phyloP scores from a whole-genome alignment of 2,113 vertebrate species.

The Speoplatyrhinus poulsoni region DNA sequence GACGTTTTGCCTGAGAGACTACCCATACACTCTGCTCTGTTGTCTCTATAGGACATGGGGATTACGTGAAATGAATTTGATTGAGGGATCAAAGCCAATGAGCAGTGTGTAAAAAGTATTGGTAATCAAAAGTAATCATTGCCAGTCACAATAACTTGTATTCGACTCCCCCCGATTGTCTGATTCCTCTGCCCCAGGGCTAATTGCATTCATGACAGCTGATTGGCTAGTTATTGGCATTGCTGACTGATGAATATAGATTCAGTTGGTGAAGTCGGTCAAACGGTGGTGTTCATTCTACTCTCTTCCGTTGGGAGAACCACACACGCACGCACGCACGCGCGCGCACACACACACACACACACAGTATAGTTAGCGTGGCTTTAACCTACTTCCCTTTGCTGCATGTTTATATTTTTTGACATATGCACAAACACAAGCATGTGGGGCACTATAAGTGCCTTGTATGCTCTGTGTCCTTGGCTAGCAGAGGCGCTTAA shows the following conservation, averaged over 20 bases:
- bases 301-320: conserved; percentile 20
- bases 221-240: conserved; percentile 25
- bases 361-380: conserved; percentile 16
- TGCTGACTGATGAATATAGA: conserved; percentile 17
- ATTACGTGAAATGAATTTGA: conserved; percentile 25
- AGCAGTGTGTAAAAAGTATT: conserved; percentile 26
- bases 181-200: conserved; percentile 11
- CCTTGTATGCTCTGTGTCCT: conserved; percentile 63
- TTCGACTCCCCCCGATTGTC: conserved; percentile 24
- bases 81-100: conserved; percentile 24
- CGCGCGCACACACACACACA: conserved; percentile 4
- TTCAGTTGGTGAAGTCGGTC: conserved; percentile 55
- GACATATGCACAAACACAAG: conserved; percentile 8
- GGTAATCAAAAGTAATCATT: conserved; percentile 48
- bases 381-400: conserved; percentile 41
- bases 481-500: conserved; percentile 67
- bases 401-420: not conserved
- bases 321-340: conserved; percentile 18
- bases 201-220: conserved; percentile 30
- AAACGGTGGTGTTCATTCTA: conserved; percentile 23
- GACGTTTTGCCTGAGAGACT: no score
- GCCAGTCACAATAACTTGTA: conserved; percentile 40
- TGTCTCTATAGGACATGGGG: not conserved
- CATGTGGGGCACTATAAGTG: conserved; percentile 50
- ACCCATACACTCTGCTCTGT: no score